A percentile compares a stretch with the other conserved stretches of the same genome.
Evolutionary conservation across 1,140 invertebrate species (phyloP).

Genomic region (Drosophila seguyi): DNA sequence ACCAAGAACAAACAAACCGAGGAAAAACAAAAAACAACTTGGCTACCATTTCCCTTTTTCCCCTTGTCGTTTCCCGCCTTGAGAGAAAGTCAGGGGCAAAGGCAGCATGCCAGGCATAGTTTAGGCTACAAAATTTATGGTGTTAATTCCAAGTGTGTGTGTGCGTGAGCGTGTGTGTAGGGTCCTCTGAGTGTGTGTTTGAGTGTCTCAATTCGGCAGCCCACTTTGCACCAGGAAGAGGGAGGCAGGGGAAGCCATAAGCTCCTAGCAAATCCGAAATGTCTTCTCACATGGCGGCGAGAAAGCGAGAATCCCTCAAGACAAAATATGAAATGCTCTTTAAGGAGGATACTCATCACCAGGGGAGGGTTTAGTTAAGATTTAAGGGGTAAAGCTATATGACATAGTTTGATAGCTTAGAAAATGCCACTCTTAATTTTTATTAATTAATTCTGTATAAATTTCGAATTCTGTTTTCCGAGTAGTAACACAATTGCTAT

Average conservation of each 20-base stretch:
- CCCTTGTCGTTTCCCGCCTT: background rate
- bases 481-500: no score
- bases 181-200: conserved; percentile 23
- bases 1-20: conserved; percentile 30
- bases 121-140: conserved; percentile 77
- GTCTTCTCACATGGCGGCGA: conserved; percentile 46
- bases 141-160: conserved; percentile 72
- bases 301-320: background rate
- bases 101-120: conserved; percentile 68
- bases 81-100: conserved; percentile 26
- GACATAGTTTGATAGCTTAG: background rate
- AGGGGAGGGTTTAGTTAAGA: no score
- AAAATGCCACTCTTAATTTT: no score
- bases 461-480: no score
- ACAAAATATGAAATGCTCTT: conserved; percentile 29
- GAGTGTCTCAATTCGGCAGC: conserved; percentile 59
- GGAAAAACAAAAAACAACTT: conserved; percentile 34
- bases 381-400: background rate
- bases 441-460: no score
- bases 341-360: background rate
- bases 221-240: conserved; percentile 50
- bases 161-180: conserved; percentile 10
- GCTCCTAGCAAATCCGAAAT: conserved; percentile 45
- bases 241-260: conserved; percentile 45
- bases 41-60: conserved; percentile 20